Conservation (phyloP, 2,113 vertebrate genomes). For the Siphamia tubifer region DNA sequence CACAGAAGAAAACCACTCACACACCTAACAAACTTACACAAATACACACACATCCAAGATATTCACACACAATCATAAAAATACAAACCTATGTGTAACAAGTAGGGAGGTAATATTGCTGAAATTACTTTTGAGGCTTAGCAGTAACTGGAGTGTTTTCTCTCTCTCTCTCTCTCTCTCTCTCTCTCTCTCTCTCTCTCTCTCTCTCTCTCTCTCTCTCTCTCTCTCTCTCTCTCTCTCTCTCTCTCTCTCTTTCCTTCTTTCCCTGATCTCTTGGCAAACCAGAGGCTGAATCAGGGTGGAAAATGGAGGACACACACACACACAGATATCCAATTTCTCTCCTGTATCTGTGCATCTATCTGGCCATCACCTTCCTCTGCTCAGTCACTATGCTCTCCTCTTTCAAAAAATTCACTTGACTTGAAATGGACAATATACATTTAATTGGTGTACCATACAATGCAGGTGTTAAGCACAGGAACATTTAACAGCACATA, state of each 20-base stretch:
- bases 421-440: constrained; percentile 24
- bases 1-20: not conserved
- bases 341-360: not conserved
- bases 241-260: no score
- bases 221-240: no score
- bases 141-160: constrained; percentile 28
- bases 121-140: constrained; percentile 64
- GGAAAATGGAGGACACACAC: constrained; percentile 2
- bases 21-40: not conserved
- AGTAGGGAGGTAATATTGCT: constrained; percentile 36
- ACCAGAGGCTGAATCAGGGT: constrained; percentile 13
- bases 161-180: no score
- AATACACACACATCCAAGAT: not conserved
- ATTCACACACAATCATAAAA: not conserved
- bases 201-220: no score
- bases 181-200: no score
- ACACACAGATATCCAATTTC: constrained; percentile 6
- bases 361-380: not conserved
- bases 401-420: constrained; percentile 41
- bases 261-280: constrained; percentile 19
- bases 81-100: constrained; percentile 18
- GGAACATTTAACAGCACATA: not conserved
- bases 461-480: not conserved
- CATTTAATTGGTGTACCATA: not conserved
- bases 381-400: constrained; percentile 30